Evolutionary conservation across 2,888 invertebrate species (phyloP).

Genomic region (Sinopyrophorus schimmeli): DNA sequence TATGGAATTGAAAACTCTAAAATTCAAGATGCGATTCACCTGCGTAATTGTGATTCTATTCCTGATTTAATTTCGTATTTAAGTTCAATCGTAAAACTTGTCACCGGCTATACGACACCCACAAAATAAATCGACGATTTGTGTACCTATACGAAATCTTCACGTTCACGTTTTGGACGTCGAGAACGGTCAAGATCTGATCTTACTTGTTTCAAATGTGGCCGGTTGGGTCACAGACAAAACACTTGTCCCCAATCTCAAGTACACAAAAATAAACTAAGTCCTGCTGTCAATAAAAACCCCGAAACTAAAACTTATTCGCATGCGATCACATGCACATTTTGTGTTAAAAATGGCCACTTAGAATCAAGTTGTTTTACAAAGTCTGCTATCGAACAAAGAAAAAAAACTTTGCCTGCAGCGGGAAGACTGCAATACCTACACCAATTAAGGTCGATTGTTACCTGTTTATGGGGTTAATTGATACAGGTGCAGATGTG

Average conservation of each 20-base stretch:
- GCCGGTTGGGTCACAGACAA: constrained; percentile 23
- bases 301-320: no score
- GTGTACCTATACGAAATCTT: no score
- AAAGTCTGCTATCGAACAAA: constrained; percentile 23
- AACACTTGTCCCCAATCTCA: no score
- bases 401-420: constrained; percentile 20
- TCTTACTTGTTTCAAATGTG: constrained; percentile 26
- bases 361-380: constrained; percentile 24
- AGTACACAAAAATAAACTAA: no score
- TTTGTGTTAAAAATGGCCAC: constrained; percentile 29
- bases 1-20: constrained; percentile 33
- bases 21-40: constrained; percentile 23
- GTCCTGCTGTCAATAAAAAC: no score
- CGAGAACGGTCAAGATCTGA: no score
- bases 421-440: constrained; percentile 4
- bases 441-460: constrained; percentile 10
- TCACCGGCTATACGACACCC: no score
- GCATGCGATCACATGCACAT: no score
- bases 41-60: constrained; percentile 26
- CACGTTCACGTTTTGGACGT: no score
- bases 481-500: constrained; percentile 24
- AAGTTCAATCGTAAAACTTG: constrained; percentile 18
- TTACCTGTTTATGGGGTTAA: constrained; percentile 13
- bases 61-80: constrained; percentile 33
- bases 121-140: no score